phyloP scores from a whole-genome alignment of 2,888 invertebrate species.

The Cosmia pyralina region DNA sequence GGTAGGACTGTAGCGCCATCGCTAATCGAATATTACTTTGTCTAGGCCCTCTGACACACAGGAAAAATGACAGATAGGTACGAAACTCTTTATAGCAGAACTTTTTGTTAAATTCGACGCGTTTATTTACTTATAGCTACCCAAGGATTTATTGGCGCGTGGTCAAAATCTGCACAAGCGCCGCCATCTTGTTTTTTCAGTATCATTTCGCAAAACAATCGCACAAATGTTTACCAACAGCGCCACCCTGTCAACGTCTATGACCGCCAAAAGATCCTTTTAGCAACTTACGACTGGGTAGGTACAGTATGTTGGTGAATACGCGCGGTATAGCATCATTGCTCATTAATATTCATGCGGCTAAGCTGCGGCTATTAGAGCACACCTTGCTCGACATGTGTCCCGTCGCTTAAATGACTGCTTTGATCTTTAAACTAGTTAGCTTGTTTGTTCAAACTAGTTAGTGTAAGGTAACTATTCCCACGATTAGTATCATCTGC shows the following conservation, averaged over 20 bases:
- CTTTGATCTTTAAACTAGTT: slow-evolving; percentile 58
- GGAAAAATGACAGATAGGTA: not conserved
- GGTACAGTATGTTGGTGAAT: slow-evolving; percentile 61
- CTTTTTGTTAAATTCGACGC: not conserved
- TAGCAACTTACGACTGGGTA: not conserved
- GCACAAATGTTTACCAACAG: not conserved
- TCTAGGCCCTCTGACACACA: not conserved
- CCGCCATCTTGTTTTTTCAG: not conserved
- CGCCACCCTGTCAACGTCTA: not conserved
- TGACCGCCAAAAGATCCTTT: not conserved
- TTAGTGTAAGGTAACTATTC: slow-evolving; percentile 53
- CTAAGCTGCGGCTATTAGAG: slow-evolving; percentile 75
- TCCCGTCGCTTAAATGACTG: slow-evolving; percentile 54
- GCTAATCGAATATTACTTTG: no score
- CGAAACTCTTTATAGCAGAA: not conserved
- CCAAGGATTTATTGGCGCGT: no score
- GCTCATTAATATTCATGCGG: slow-evolving; percentile 80
- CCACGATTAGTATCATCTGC: slow-evolving; percentile 33
- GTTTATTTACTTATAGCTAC: not conserved
- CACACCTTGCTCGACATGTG: slow-evolving; percentile 69
- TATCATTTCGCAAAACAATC: not conserved
- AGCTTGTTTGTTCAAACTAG: slow-evolving; percentile 61
- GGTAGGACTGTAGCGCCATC: no score
- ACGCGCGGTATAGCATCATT: slow-evolving; percentile 60
- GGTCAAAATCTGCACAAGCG: not conserved